Conservation (phyloP, 2,113 vertebrate genomes). For the Syngnathoides biaculeatus region DNA sequence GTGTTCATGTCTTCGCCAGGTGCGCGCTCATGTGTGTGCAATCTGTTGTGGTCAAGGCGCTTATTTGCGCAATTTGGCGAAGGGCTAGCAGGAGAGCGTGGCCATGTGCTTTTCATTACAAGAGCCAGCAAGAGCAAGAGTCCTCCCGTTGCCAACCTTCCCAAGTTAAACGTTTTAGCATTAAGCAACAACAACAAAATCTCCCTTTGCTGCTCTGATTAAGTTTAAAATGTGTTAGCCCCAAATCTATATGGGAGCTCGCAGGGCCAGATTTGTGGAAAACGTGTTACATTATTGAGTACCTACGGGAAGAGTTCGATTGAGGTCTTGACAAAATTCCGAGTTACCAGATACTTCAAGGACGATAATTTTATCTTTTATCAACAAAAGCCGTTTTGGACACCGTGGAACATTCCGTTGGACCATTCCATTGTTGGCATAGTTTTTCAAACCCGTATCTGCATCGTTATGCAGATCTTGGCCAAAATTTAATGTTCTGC, state of each 20-base stretch:
- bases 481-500: neutral
- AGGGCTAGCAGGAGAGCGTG: conserved; percentile 48
- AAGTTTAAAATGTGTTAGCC: neutral
- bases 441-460: neutral
- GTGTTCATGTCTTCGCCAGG: conserved; percentile 51
- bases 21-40: conserved; percentile 47
- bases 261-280: neutral
- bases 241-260: neutral
- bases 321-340: neutral
- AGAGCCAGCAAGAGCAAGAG: conserved; percentile 47
- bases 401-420: too few relatives aligned
- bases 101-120: conserved; percentile 67
- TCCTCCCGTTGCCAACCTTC: conserved; percentile 12
- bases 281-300: neutral
- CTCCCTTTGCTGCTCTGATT: neutral
- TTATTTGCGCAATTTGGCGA: conserved; percentile 65
- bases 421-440: neutral
- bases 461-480: neutral
- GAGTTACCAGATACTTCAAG: neutral
- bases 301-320: too few relatives aligned
- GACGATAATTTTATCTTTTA: too few relatives aligned
- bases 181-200: neutral
- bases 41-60: conserved; percentile 53
- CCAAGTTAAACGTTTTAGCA: neutral
- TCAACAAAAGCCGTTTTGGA: neutral